These are phyloP conservation scores for Sinocyclocheilus maitianheensis DNA, from an alignment of 2,113 vertebrate species.

Conservation along the genomic window DNA sequence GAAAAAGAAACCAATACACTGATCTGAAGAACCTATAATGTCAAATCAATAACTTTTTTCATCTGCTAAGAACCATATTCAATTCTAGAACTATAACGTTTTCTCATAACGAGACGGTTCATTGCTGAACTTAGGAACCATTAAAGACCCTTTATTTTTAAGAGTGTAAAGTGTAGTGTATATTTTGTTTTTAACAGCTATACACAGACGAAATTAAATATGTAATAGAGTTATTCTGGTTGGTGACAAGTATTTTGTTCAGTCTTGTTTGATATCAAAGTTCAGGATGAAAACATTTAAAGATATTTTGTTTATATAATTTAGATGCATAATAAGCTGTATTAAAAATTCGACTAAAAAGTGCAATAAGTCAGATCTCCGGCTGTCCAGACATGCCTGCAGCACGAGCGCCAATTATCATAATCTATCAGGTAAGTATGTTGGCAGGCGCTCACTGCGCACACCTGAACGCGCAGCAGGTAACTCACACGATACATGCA, in stretches of 20 bases:
- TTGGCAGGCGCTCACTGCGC: slow-evolving; percentile 15
- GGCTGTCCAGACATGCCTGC: slow-evolving; percentile 14
- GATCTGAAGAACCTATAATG: background rate
- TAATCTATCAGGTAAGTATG: slow-evolving; percentile 17
- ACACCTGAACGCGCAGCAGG: slow-evolving; percentile 48
- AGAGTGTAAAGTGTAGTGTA: background rate
- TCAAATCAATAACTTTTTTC: background rate
- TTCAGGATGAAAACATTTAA: background rate
- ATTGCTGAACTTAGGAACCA: background rate
- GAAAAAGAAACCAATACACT: background rate
- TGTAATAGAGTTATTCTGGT: background rate
- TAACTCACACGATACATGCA: slow-evolving; percentile 25
- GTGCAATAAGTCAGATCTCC: background rate
- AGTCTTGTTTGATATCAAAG: background rate
- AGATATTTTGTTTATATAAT: background rate
- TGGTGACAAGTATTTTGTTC: background rate
- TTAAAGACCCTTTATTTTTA: background rate
- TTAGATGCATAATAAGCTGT: background rate
- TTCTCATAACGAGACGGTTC: background rate
- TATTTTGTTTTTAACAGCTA: background rate
- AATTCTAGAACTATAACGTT: background rate
- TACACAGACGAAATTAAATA: background rate
- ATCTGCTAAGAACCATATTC: background rate
- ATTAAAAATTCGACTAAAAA: background rate
- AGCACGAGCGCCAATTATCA: slow-evolving; percentile 3